Evolutionary conservation across 2,797 vertebrate genomes (phyloP), one percentile per base, ranked within the genome.

Genomic region (Pseudochromis fuscus): DNA sequence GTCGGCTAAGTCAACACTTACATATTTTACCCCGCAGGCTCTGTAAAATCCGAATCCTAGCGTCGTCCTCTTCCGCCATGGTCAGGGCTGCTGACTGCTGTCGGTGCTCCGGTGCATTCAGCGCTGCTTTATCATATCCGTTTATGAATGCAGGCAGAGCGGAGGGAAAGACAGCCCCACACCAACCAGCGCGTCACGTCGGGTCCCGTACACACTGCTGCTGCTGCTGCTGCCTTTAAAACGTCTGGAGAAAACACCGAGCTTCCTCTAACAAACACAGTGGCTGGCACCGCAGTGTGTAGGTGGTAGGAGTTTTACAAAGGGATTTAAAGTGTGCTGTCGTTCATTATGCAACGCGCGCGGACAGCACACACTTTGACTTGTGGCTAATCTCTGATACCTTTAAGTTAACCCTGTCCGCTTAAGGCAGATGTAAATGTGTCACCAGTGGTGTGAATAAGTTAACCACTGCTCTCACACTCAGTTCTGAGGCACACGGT

Each of bases 21-120:
- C 97, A 98, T 88, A 98, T 98, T 92, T 98, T 98, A 23, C 96
- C 96, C 88, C 97, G 94, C 78, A 98, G 94, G 81, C 96, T 98
- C 92, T 98, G 96, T 93, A 98, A 93, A 90, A 97, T 94, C 88
- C 97, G 95, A 88, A 97, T 94, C 89, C 91, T 94, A 75, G 89
- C 93, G 85, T 95, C 94, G 89, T 95, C 94, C 87, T 95, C 94
- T 95, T 95, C 95, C 95, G 95, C 95, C 94, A 95, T 95, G 92
- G 93, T 94, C 85, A 84, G 87, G 83, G 88, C 86, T 89, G 88
- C 86, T 89, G 85, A 82, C 81, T 87, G 90, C 69, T 72, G 88
- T 88, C 75, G 86, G 82, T 75, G 83, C 87, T 80, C 88, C 89
- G 87, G 83, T 91, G 91, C 91, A 61, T 89, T 93, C 94, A 94